These are phyloP conservation scores for Hoplodrina blanda DNA, from an alignment of 2,888 invertebrate genomes.

Conservation along the genomic window DNA sequence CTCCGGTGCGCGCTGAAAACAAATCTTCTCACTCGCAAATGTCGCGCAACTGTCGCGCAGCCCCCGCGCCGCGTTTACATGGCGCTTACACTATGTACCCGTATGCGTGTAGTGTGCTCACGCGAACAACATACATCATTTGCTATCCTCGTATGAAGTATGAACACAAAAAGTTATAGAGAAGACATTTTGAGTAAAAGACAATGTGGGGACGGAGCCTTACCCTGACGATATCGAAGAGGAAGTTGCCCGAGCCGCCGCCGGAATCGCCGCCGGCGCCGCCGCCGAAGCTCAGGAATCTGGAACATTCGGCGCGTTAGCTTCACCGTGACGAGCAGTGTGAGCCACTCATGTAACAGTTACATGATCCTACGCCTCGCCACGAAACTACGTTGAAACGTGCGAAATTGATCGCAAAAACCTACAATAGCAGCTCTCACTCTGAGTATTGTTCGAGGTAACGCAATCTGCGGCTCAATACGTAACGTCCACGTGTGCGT, in stretches of 20 bases:
- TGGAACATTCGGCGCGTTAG: conserved; percentile 65
- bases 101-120: neutral
- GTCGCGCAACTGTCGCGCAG: neutral
- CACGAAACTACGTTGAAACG: conserved; percentile 76
- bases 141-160: conserved; percentile 4
- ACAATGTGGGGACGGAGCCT: conserved; percentile 79
- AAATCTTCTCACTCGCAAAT: conserved; percentile 58
- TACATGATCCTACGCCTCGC: conserved; percentile 65
- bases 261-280: conserved; percentile 87
- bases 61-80: neutral
- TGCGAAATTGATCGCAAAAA: conserved; percentile 82
- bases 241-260: conserved; percentile 96
- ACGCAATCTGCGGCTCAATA: conserved; percentile 30
- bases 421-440: conserved; percentile 63
- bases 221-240: conserved; percentile 97
- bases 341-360: conserved; percentile 62
- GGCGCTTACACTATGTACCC: too few species aligned
- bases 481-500: neutral
- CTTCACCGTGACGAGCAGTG: neutral
- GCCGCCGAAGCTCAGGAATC: conserved; percentile 92
- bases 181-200: neutral
- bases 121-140: neutral
- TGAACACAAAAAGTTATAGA: conserved; percentile 8
- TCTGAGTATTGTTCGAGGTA: conserved; percentile 37
- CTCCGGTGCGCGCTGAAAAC: conserved; percentile 93